Evolutionary conservation across 2,888 invertebrate species (phyloP).

Genomic region (Teleiodes luculella): DNA sequence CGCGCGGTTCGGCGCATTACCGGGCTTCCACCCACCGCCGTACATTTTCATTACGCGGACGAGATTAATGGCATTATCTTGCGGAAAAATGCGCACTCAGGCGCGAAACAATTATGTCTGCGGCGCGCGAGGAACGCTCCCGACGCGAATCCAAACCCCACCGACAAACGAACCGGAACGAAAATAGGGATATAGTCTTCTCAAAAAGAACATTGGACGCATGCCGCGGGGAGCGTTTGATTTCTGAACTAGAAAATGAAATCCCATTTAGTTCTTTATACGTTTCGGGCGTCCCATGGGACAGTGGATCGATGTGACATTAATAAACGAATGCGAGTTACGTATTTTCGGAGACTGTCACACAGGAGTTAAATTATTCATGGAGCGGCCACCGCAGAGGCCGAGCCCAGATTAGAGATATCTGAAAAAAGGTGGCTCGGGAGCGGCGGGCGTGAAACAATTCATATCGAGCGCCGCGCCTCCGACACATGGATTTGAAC

Average conservation of each 20-base stretch:
- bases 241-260: conserved; percentile 74
- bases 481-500: conserved; percentile 25
- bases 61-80: conserved; percentile 68
- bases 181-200: conserved; percentile 49
- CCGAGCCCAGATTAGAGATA: conserved; percentile 56
- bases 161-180: conserved; percentile 47
- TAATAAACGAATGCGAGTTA: conserved; percentile 63
- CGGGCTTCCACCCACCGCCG: conserved; percentile 24
- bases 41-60: conserved; percentile 61
- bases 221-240: conserved; percentile 60
- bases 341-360: conserved; percentile 60
- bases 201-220: conserved; percentile 44
- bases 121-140: conserved; percentile 28
- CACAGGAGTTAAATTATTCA: conserved; percentile 69
- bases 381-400: conserved; percentile 55
- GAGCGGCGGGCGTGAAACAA: conserved; percentile 45
- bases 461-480: conserved; percentile 35
- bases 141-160: conserved; percentile 28
- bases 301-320: conserved; percentile 55
- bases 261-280: conserved; percentile 60
- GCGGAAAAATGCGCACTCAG: conserved; percentile 60
- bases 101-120: conserved; percentile 58
- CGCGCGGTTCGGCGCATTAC: conserved; percentile 9
- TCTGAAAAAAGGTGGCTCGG: conserved; percentile 46
- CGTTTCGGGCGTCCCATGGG: conserved; percentile 45